A percentile compares a stretch with the other conserved stretches of the same genome.
Conservation (phyloP, 2,797 vertebrate genomes). For the Oryzias dopingdopingensis region DNA sequence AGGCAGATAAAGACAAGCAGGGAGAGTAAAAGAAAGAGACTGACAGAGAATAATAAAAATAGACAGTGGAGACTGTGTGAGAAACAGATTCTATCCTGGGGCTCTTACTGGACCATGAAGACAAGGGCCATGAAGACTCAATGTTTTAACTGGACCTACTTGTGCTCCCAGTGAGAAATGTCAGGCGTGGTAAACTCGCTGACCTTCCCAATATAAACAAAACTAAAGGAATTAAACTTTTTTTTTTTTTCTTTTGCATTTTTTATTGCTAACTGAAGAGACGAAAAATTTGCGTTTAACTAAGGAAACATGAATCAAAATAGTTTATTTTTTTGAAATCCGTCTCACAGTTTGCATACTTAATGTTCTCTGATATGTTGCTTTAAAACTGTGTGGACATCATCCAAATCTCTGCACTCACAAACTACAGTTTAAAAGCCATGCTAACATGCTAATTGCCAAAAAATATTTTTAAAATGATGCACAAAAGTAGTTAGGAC, state of each 20-base stretch:
- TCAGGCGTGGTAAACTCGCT: constrained; percentile 56
- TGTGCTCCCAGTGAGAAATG: constrained; percentile 44
- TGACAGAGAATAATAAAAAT: constrained; percentile 52
- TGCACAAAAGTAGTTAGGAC: too few species aligned
- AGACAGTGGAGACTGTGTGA: constrained; percentile 50
- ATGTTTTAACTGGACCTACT: constrained; percentile 67
- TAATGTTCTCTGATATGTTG: too few species aligned
- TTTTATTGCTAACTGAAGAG: constrained; percentile 9
- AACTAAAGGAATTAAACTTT: constrained; percentile 21
- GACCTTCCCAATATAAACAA: constrained; percentile 59
- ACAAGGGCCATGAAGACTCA: constrained; percentile 44
- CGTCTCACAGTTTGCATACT: too few species aligned
- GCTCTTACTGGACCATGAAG: constrained; percentile 47
- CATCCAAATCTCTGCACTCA: too few species aligned
- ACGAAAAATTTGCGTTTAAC: constrained; percentile 6
- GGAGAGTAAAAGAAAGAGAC: constrained; percentile 38
- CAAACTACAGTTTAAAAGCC: too few species aligned
- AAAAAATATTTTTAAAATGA: too few species aligned
- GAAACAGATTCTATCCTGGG: constrained; percentile 37
- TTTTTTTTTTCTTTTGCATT: constrained; percentile 3
- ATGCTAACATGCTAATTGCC: too few species aligned
- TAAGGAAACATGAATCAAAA: background rate
- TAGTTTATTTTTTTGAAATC: background rate
- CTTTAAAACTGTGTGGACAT: too few species aligned
- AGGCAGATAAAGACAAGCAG: constrained; percentile 44